Base-by-base conservation (phyloP, 2,113 vertebrate species). In the Boleophthalmus pectinirostris region DNA sequence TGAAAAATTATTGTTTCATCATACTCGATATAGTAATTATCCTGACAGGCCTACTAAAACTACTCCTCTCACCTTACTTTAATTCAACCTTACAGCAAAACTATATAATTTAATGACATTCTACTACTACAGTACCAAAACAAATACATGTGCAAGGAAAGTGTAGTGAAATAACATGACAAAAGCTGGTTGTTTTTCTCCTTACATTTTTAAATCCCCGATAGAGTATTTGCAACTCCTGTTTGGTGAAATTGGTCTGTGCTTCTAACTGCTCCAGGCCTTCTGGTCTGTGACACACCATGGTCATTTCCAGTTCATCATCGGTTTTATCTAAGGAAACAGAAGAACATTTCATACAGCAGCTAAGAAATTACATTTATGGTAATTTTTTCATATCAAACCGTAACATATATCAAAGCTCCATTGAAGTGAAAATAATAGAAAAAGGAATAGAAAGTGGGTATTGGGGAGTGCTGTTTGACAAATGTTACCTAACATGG, bases 161-260 rank as follows among this genome's bases (percentile, higher is more conserved):
- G 11, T 12, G 11, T 56, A 12, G 20, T 56, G 16, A 51, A 51
- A 20, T 6, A 56, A 56, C 21, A 54, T 14, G 11, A 10, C 9
- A 21, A 21, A 21, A 23, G 21, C 20, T 18, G 10, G 8, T 7
- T n/a, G 57, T 14, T 60, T 35, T n/a, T 11, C 45, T 45, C 18
- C 73, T 93, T 94, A 99, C 98, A 53, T 97, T 99, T 93, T 99
- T 99, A 93, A 99, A 99, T 75, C 97, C 97, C 60, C 98, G 94
- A 81, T 99, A 99, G 68, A 99, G 96, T 65, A 99, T 96, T 81
- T 99, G 98, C 54, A 99, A 94, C 88, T 99, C 98, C 84, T 95
- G 93, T 93, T 97, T 98, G 87, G 92, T 95, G 92, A 99, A 99
- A 90, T 98, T 99, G 11, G 97, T 99, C 84, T 97, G 96, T 67